Evolutionary conservation across 2,113 vertebrate genomes (phyloP).

Genomic region (Potamarius usumacintae): DNA sequence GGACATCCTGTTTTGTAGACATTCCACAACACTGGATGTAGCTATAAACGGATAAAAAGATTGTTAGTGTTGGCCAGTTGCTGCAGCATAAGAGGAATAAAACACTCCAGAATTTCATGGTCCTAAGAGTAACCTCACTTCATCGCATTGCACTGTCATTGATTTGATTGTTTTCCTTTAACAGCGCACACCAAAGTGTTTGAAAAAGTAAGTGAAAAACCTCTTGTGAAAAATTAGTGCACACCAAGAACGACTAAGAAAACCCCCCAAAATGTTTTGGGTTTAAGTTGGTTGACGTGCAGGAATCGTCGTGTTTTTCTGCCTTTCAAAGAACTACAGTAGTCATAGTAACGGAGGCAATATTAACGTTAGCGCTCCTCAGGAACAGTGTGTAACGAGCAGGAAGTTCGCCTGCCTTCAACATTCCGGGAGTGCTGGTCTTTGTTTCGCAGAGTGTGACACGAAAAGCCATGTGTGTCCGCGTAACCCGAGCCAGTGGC

Average conservation of each 20-base stretch:
- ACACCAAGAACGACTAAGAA: not conserved
- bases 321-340: not conserved
- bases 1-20: not conserved
- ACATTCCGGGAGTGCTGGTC: not conserved
- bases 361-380: not conserved
- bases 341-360: not conserved
- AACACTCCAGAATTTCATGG: not conserved
- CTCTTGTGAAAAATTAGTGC: not conserved
- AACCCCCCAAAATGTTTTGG: not conserved
- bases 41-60: not conserved
- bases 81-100: not conserved
- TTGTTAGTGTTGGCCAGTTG: not conserved
- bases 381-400: not conserved
- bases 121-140: too few species aligned
- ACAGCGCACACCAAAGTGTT: too few species aligned
- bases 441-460: not conserved
- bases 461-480: not conserved
- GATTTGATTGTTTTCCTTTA: too few species aligned
- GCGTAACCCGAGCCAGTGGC: slow-evolving; percentile 40
- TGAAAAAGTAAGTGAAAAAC: too few species aligned
- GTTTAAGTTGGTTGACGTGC: not conserved
- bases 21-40: not conserved
- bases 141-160: too few species aligned
- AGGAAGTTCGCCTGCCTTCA: slow-evolving; percentile 20
- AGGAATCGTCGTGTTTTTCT: not conserved